A percentile compares a stretch with the other conserved stretches of the same genome.
These are phyloP conservation scores for Brachionichthys hirsutus DNA, from an alignment of 2,113 vertebrate genomes.

Conservation along the genomic window DNA sequence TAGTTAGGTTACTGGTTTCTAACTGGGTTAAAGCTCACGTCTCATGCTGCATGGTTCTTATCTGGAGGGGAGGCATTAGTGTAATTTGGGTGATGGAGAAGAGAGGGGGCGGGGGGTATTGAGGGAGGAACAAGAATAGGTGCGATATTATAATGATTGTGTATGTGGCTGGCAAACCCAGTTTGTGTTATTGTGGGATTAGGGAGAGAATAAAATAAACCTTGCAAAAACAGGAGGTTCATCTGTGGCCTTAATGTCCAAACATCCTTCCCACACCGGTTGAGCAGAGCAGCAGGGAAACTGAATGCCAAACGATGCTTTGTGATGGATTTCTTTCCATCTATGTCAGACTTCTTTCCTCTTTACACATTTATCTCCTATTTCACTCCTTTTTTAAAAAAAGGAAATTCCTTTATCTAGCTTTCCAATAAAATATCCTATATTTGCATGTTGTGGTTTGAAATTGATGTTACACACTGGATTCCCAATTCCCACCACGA, in stretches of 20 bases:
- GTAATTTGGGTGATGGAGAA: constrained; percentile 23
- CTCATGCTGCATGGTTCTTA: constrained; percentile 22
- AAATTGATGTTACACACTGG: too few relatives aligned
- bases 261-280: constrained; percentile 6
- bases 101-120: background rate
- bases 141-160: background rate
- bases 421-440: too few relatives aligned
- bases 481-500: too few relatives aligned
- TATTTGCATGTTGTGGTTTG: too few relatives aligned
- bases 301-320: background rate
- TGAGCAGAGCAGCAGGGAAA: constrained; percentile 1
- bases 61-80: constrained; percentile 37
- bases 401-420: too few relatives aligned
- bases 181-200: background rate
- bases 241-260: constrained; percentile 19
- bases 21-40: constrained; percentile 57
- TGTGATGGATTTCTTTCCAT: constrained; percentile 14
- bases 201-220: background rate
- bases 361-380: too few relatives aligned
- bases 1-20: constrained; percentile 60
- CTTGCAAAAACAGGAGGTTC: constrained; percentile 3
- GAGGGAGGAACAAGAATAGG: constrained; percentile 6
- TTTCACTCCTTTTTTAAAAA: too few relatives aligned
- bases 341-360: background rate
- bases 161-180: background rate